Percentiles rank a stretch among this genome's conserved stretches.
These are phyloP conservation scores for Nephotettix cincticeps DNA, from an alignment of 1,140 invertebrate genomes.

Conservation along the genomic window DNA sequence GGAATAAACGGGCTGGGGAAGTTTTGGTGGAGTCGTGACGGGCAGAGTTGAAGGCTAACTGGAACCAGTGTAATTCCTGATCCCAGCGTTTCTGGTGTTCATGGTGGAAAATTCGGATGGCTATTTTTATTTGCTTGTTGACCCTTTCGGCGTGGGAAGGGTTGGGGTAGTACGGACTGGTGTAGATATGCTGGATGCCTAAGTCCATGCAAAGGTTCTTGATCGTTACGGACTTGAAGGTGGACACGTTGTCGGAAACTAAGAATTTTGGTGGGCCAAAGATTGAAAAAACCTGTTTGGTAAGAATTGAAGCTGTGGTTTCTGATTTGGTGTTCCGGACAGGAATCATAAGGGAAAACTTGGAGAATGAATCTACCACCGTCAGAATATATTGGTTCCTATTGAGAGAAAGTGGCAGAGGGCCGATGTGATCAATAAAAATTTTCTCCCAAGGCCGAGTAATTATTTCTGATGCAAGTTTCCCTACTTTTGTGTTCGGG, in stretches of 20 bases:
- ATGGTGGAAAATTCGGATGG: background rate
- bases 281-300: background rate
- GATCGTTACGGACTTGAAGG: background rate
- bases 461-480: background rate
- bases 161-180: background rate
- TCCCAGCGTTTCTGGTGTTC: background rate
- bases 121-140: slow-evolving; percentile 7
- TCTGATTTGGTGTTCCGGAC: background rate
- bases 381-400: background rate
- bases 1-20: background rate
- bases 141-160: background rate
- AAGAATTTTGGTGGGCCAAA: background rate
- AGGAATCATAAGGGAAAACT: background rate
- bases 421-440: background rate
- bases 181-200: background rate
- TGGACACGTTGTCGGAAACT: background rate
- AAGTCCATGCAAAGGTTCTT: background rate
- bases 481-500: background rate
- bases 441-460: background rate
- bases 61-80: background rate
- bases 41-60: background rate
- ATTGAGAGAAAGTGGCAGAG: background rate
- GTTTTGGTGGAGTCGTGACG: background rate
- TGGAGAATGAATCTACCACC: background rate
- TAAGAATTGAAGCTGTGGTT: background rate